phyloP scores from a whole-genome alignment of 2,113 vertebrate species.

The Nothocercus nigrocapillus region DNA sequence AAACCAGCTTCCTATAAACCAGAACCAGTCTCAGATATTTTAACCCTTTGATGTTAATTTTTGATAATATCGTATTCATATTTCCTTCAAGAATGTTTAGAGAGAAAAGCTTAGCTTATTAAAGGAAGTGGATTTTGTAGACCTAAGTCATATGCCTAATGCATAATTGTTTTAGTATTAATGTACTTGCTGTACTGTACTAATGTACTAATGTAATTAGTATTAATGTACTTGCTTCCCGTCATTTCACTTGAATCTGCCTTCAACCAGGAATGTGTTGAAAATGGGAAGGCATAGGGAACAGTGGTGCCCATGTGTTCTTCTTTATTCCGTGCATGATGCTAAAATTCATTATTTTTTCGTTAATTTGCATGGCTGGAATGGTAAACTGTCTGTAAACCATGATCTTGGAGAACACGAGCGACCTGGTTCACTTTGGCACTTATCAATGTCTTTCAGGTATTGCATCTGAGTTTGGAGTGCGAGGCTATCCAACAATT shows the following conservation, averaged over 20 bases:
- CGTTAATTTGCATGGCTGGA: not conserved
- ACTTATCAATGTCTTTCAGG: slow-evolving; percentile 76
- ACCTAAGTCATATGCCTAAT: not conserved
- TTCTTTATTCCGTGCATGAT: not conserved
- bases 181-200: too few species aligned
- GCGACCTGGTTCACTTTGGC: not conserved
- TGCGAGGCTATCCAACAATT: slow-evolving; percentile 97
- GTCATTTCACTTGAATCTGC: not conserved
- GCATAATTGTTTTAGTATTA: not conserved
- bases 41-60: not conserved
- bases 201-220: too few species aligned
- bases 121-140: not conserved
- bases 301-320: not conserved
- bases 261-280: not conserved
- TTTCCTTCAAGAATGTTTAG: not conserved
- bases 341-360: not conserved
- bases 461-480: slow-evolving; percentile 95
- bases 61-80: not conserved
- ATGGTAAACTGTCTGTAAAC: not conserved
- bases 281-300: not conserved
- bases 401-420: not conserved
- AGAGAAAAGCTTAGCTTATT: not conserved
- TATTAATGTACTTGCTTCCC: not conserved
- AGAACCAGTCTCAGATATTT: not conserved
- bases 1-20: not conserved